phyloP scores from a whole-genome alignment of 2,797 vertebrate species.

The Salmo trutta region DNA sequence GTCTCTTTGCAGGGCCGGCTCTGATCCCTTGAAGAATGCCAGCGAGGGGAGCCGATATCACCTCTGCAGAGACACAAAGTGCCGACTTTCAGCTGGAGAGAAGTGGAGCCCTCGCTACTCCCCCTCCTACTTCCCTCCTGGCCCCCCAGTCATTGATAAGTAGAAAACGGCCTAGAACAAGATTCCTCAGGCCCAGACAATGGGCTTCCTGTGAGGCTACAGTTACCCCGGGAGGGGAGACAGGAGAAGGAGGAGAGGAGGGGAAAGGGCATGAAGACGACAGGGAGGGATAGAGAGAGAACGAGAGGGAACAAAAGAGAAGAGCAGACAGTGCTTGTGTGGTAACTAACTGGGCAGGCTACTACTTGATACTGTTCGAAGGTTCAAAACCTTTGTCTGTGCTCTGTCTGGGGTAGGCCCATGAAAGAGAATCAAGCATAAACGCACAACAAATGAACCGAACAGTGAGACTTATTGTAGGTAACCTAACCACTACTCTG shows the following conservation, averaged over 20 bases:
- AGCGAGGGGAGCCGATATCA: constrained; percentile 46
- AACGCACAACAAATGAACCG: background rate
- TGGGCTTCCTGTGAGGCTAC: constrained; percentile 42
- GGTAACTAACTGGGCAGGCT: background rate
- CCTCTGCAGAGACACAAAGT: constrained; percentile 34
- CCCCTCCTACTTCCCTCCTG: background rate
- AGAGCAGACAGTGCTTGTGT: background rate
- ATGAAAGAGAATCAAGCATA: background rate
- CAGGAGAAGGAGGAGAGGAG: background rate
- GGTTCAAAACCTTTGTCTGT: background rate
- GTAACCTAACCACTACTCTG: background rate
- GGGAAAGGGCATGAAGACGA: background rate
- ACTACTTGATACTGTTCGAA: background rate
- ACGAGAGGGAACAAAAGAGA: background rate
- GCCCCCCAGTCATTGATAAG: constrained; percentile 43
- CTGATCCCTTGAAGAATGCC: constrained; percentile 49
- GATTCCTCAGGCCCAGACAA: constrained; percentile 53
- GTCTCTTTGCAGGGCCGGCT: constrained; percentile 14
- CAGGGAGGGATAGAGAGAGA: background rate
- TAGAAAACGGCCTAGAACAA: constrained; percentile 28
- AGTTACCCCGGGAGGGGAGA: constrained; percentile 8
- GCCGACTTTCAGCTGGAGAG: constrained; percentile 43
- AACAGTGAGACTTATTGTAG: background rate
- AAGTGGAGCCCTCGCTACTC: constrained; percentile 4
- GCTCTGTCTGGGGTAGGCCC: background rate